phyloP scores from a whole-genome alignment of 2,113 vertebrate species.

The Puma concolor region DNA sequence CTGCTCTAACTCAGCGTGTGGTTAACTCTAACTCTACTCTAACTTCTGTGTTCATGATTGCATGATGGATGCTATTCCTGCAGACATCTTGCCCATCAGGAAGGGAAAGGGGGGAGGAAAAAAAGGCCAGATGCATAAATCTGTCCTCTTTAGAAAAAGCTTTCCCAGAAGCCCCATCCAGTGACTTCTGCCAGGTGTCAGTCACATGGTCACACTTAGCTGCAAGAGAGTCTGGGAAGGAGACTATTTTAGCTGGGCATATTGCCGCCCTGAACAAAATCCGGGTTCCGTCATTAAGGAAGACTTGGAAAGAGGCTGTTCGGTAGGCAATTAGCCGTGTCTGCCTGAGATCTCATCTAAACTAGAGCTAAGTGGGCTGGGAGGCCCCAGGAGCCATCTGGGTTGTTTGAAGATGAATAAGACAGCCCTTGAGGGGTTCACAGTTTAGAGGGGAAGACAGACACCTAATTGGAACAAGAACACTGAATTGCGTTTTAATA shows the following conservation, averaged over 20 bases:
- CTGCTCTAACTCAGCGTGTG: neutral
- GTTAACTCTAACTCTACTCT: no score
- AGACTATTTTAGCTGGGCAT: neutral
- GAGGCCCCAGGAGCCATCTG: constrained; percentile 63
- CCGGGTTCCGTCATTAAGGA: constrained; percentile 10
- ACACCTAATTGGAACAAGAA: constrained; percentile 52
- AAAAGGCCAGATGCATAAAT: neutral
- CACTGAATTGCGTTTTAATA: constrained; percentile 57
- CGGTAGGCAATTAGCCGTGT: constrained; percentile 58
- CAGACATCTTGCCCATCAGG: neutral
- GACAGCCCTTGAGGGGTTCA: constrained; percentile 62
- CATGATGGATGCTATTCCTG: neutral
- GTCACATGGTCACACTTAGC: neutral
- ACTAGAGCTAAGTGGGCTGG: constrained; percentile 69
- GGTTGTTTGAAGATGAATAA: constrained; percentile 69
- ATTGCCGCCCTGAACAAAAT: constrained; percentile 19
- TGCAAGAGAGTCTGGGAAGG: constrained; percentile 57
- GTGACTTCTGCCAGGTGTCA: neutral
- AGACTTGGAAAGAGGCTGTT: constrained; percentile 44
- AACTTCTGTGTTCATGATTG: neutral
- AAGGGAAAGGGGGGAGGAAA: neutral
- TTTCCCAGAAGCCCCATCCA: neutral
- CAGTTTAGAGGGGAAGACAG: constrained; percentile 55
- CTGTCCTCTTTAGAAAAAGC: constrained; percentile 13
- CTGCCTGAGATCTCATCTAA: constrained; percentile 63